Conservation (phyloP, 2,888 invertebrate genomes). For the Amphimallon solstitiale region DNA sequence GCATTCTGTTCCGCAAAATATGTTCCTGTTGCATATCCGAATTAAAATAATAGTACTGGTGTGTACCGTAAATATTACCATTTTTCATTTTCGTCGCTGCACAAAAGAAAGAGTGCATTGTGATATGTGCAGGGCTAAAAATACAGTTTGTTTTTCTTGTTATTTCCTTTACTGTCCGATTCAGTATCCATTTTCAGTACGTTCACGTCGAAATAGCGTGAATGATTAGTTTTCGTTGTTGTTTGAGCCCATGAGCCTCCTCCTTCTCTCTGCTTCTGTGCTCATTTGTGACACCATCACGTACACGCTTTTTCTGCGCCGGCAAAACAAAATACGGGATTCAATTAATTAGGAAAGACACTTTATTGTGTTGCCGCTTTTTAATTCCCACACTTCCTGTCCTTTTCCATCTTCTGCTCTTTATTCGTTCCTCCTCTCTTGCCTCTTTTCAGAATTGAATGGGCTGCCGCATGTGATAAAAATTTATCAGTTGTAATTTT, state of each 20-base stretch:
- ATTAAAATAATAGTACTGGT: background rate
- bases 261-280: slow-evolving; percentile 11
- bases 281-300: slow-evolving; percentile 25
- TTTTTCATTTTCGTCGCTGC: background rate
- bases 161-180: background rate
- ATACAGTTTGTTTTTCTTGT: background rate
- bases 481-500: too few relatives aligned
- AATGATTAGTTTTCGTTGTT: slow-evolving; percentile 29
- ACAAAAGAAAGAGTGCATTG: too few relatives aligned
- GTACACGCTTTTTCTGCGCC: slow-evolving; percentile 25
- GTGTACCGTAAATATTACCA: background rate
- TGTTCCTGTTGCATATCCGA: slow-evolving; percentile 24
- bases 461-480: too few relatives aligned
- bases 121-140: background rate
- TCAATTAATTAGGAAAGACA: slow-evolving; percentile 29
- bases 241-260: slow-evolving; percentile 17
- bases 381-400: too few relatives aligned
- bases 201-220: slow-evolving; percentile 16
- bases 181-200: slow-evolving; percentile 2
- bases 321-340: slow-evolving; percentile 20
- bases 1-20: slow-evolving; percentile 26
- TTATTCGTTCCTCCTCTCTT: too few relatives aligned
- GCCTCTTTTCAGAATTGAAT: too few relatives aligned
- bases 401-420: too few relatives aligned
- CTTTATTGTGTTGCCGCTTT: slow-evolving; percentile 13